Evolutionary conservation across 2,113 vertebrate genomes (phyloP), one percentile per base, ranked within the genome.

Genomic region (Zosterops lateralis): DNA sequence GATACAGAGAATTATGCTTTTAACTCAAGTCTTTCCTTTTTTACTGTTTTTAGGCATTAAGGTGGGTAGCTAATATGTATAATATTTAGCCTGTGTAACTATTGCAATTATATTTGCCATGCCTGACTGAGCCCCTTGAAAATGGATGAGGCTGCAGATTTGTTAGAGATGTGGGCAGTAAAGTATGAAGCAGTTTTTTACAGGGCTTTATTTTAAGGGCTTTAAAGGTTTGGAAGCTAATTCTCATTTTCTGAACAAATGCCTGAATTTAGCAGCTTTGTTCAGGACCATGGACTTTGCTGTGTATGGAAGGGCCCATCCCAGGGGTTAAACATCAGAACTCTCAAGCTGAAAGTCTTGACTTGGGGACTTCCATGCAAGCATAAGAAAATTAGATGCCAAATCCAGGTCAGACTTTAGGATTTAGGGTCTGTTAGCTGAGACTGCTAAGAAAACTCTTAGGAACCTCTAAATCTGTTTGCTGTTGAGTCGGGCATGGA

Each of bases 371-470:
- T 82, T 84, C 1, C 5, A 21, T 17, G 32, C 36, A 20, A 34
- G 5, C 0, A 0, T 45, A 45, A 78, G 34, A 50, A 56, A 80
- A 71, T 78, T 1, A 32, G 38, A 26, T 32, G 16, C 14, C n/a
- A 74, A 66, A 80, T 54, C 38, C 31, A 4, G 0, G 0, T 68
- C 40, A 54, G 54, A 54, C 17, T 77, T 53, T 0, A 36, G 36
- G 47, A 45, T 74, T 77, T 58, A 54, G 42, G 60, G 3, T 73
- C 25, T 61, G 5, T 56, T 80, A 10, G 3, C 62, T 68, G 71
- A 72, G 40, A 29, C 44, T 85, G 14, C 38, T 72, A 31, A 38
- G 36, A 72, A 64, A 60, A 47, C 36, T 34, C 53, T 32, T 60
- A 32, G 38, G 32, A 83, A 32, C 10, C 7, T 44, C 3, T 26